Base-by-base conservation (phyloP, 1,140 invertebrate genomes). In the Stegodyphus mimosarum region DNA sequence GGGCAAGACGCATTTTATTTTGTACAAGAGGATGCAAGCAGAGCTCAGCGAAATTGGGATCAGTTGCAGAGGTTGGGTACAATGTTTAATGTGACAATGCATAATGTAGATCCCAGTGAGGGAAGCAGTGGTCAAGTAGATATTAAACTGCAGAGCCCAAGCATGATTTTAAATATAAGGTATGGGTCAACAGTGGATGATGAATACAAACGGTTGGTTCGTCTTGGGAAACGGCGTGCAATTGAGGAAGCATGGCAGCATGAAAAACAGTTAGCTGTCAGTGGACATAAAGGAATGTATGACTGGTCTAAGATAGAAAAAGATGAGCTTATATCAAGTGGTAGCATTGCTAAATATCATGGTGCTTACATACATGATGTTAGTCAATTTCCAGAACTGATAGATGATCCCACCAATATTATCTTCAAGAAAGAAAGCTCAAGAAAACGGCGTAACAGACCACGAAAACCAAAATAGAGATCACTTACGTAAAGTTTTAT, bases 1-100 rank as follows among this genome's bases (percentile, higher is more conserved):
- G 96, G 94, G 70, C 96, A 97, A 89, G 97, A 98, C 89, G 94
- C 96, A 11, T 98, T 98, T 91, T 98, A 97, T 90, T 98, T 99
- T 90, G 96, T 98, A 0, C 98, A 99, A 90, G 95, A 96, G 88
- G 95, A 97, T 85, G 94, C 94, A 0, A 96, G 95, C 94, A 93
- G 95, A 55, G 96, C 96, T 0, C 94, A 94, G 64, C 95, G 96
- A 88, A 97, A 99, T 89, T 93, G 95, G 86, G 94, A 94, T 77
- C 95, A 97, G 88, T 90, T 99, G 83, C 96, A 97, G 90, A 92
- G 95, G 17, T 66, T 89, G 87, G 67, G 89, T 70, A 13, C 87
- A 95, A 97, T 90, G 94, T 88, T 98, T 17, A 98, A 98, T 90
- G 95, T 97, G 11, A 97, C 97, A 3, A 96, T 97, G 92, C 96